phyloP scores from a whole-genome alignment of 2,113 vertebrate genomes.

The Dipodomys ordii region DNA sequence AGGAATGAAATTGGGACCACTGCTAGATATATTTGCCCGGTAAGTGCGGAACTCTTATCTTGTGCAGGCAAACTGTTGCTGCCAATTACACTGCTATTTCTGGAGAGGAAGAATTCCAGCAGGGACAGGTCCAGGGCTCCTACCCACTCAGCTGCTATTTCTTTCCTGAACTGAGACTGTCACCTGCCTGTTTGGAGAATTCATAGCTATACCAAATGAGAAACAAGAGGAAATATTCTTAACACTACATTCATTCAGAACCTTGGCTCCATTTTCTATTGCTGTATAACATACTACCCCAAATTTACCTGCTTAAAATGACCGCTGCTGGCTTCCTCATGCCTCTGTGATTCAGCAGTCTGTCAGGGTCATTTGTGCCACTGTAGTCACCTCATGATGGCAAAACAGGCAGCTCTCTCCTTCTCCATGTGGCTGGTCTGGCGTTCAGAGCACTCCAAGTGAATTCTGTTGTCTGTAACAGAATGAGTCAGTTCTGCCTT shows the following conservation, averaged over 20 bases:
- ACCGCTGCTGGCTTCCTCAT: not conserved
- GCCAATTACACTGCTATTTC: conserved; percentile 42
- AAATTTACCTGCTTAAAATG: conserved; percentile 6
- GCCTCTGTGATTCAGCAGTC: not conserved
- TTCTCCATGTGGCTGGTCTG: too few species aligned
- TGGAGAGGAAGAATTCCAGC: not conserved
- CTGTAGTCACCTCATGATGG: not conserved
- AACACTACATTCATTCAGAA: not conserved
- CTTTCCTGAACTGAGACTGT: conserved; percentile 29
- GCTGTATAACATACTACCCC: not conserved
- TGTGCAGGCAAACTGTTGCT: not conserved
- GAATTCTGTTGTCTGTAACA: not conserved
- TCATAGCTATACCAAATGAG: not conserved
- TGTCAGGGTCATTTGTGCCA: not conserved
- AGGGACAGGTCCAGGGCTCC: not conserved
- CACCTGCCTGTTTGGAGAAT: not conserved
- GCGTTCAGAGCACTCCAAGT: not conserved
- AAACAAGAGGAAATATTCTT: not conserved
- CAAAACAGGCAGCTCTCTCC: not conserved
- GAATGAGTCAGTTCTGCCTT: not conserved
- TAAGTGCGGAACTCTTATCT: conserved; percentile 33
- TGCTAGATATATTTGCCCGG: not conserved
- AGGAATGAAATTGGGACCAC: not conserved
- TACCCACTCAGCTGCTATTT: conserved; percentile 57
- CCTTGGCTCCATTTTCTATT: not conserved